Evolutionary conservation across 2,888 invertebrate species (phyloP).

Genomic region (Tigriopus californicus): DNA sequence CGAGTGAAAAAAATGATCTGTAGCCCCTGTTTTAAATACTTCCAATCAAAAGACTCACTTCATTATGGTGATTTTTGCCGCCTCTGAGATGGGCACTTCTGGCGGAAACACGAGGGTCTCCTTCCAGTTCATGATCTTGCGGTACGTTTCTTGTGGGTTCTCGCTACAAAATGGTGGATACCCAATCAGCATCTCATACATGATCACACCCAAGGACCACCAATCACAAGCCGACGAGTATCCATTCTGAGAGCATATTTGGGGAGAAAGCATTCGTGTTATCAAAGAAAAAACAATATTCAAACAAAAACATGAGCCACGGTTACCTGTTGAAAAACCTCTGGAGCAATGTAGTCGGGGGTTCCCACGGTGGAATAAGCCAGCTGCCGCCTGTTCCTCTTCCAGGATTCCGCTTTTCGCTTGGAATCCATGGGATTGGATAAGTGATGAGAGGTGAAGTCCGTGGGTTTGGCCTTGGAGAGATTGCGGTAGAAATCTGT

Average conservation of each 20-base stretch:
- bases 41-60: conserved; percentile 22
- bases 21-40: background rate
- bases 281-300: too few relatives aligned
- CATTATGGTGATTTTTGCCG: conserved; percentile 82
- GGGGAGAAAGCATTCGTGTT: background rate
- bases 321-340: conserved; percentile 78
- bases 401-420: conserved; percentile 96
- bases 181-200: conserved; percentile 99
- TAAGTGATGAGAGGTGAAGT: conserved; percentile 2
- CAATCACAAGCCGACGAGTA: conserved; percentile 69
- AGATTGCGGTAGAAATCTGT: conserved; percentile 97
- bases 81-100: conserved; percentile 95
- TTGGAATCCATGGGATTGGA: conserved; percentile 85
- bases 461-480: conserved; percentile 80
- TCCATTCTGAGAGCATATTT: conserved; percentile 1
- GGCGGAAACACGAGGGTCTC: conserved; percentile 96
- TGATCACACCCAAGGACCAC: conserved; percentile 99
- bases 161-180: conserved; percentile 21
- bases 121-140: conserved; percentile 97
- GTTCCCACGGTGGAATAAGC: conserved; percentile 91
- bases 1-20: background rate
- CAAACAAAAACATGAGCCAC: too few relatives aligned
- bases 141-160: conserved; percentile 54
- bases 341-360: conserved; percentile 98
- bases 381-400: conserved; percentile 81